phyloP scores from a whole-genome alignment of 2,888 invertebrate species.

The Papilio elwesi region DNA sequence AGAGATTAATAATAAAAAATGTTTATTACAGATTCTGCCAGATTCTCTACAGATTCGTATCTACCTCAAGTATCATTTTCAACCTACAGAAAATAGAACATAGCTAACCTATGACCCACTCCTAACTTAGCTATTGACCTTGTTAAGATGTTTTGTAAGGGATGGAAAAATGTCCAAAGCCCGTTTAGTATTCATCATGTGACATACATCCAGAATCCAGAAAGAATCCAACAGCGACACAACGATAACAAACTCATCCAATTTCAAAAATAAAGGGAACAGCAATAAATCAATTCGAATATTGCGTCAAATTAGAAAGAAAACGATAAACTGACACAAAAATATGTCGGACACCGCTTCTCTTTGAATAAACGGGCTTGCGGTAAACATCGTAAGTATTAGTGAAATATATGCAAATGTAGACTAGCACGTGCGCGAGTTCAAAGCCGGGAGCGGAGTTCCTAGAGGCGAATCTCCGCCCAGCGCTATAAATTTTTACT shows the following conservation, averaged over 20 bases:
- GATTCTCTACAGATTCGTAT: too few species aligned
- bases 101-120: too few species aligned
- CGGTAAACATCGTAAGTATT: slow-evolving; percentile 37
- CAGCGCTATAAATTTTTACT: slow-evolving; percentile 74
- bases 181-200: not conserved
- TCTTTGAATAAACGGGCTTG: slow-evolving; percentile 38
- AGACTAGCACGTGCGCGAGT: slow-evolving; percentile 51
- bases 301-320: slow-evolving; percentile 39
- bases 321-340: slow-evolving; percentile 42
- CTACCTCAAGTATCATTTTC: too few species aligned
- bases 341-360: slow-evolving; percentile 39
- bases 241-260: slow-evolving; percentile 11
- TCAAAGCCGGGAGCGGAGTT: slow-evolving; percentile 62
- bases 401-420: slow-evolving; percentile 41
- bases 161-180: not conserved
- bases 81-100: too few species aligned
- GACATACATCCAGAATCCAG: slow-evolving; percentile 8
- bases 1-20: not conserved
- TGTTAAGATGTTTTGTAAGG: too few species aligned
- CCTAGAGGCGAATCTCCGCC: slow-evolving; percentile 60
- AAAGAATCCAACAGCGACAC: slow-evolving; percentile 13
- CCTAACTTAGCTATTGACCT: too few species aligned
- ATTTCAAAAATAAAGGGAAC: slow-evolving; percentile 26
- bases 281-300: slow-evolving; percentile 19
- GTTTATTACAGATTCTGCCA: not conserved